Conservation (phyloP, 2,113 vertebrate genomes). For the Rhinogobius similis region DNA sequence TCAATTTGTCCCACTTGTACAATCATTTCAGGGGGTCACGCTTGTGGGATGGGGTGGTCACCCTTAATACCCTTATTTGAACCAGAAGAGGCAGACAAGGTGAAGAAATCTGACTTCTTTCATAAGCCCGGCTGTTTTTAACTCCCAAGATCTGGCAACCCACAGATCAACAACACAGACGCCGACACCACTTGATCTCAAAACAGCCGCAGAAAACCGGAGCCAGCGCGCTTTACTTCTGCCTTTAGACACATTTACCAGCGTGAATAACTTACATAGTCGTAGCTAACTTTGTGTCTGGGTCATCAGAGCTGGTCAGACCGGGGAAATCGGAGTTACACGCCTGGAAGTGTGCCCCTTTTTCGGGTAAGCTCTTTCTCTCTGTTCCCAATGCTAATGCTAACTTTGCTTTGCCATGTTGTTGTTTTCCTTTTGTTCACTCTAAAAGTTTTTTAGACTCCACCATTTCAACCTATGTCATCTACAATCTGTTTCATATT, state of each 20-base stretch:
- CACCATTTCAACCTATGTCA: fast-evolving
- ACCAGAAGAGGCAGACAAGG: neutral
- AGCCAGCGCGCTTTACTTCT: conserved; percentile 5
- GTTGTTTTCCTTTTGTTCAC: conserved; percentile 53
- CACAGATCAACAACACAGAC: conserved; percentile 47
- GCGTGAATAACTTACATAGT: neutral
- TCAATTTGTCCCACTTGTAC: no score
- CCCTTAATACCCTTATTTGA: no score
- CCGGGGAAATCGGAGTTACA: neutral
- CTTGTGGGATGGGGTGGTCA: no score
- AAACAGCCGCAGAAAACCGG: neutral
- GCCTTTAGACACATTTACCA: neutral
- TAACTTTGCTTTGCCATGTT: conserved; percentile 50
- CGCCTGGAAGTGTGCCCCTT: conserved; percentile 1
- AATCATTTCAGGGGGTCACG: no score
- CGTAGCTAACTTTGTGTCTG: neutral
- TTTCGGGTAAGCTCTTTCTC: conserved; percentile 59
- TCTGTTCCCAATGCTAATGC: conserved; percentile 38
- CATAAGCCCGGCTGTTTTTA: neutral
- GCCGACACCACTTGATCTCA: conserved; percentile 27
- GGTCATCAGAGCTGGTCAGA: conserved; percentile 5
- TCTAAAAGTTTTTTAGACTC: conserved; percentile 14
- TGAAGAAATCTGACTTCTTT: neutral
- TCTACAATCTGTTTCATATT: fast-evolving
- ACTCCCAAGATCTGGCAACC: neutral